phyloP scores from a whole-genome alignment of 1,140 invertebrate genomes.

The Probaryconus sp. region DNA sequence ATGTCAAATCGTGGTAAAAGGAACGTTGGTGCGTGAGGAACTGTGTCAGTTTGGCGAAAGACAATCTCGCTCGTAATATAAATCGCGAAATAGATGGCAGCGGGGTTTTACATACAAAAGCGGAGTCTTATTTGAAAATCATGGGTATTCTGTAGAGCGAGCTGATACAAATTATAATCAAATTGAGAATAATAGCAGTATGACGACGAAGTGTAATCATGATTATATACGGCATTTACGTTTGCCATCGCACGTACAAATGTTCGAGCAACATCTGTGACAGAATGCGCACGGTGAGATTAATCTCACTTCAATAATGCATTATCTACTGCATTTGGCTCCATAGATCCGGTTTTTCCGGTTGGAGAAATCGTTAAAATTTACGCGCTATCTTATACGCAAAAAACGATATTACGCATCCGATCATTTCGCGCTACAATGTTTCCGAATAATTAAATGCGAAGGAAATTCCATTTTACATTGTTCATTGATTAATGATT shows the following conservation, averaged over 20 bases:
- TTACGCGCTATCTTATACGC: too few species aligned
- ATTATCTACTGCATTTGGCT: slow-evolving; percentile 30
- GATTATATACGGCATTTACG: slow-evolving; percentile 49
- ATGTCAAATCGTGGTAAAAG: too few species aligned
- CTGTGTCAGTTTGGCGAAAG: too few species aligned
- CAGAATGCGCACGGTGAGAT: slow-evolving; percentile 31
- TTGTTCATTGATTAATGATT: too few species aligned
- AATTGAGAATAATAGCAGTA: slow-evolving; percentile 28
- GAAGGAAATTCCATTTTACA: too few species aligned
- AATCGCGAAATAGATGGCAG: too few species aligned
- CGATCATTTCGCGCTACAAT: too few species aligned
- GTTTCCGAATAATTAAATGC: too few species aligned
- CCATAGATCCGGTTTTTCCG: slow-evolving; percentile 21
- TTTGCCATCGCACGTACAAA: slow-evolving; percentile 41
- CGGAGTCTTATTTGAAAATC: slow-evolving; percentile 12
- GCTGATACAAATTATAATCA: slow-evolving; percentile 45
- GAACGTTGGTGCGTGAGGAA: too few species aligned
- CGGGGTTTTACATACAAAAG: slow-evolving; percentile 4
- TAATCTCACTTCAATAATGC: slow-evolving; percentile 51
- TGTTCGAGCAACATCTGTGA: slow-evolving; percentile 46
- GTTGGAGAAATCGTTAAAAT: slow-evolving; percentile 1
- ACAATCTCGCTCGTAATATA: too few species aligned
- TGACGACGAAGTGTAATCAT: slow-evolving; percentile 21
- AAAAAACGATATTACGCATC: too few species aligned
- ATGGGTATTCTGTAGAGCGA: slow-evolving; percentile 2